Base-by-base conservation (phyloP, 2,113 vertebrate species). In the Heterotis niloticus region DNA sequence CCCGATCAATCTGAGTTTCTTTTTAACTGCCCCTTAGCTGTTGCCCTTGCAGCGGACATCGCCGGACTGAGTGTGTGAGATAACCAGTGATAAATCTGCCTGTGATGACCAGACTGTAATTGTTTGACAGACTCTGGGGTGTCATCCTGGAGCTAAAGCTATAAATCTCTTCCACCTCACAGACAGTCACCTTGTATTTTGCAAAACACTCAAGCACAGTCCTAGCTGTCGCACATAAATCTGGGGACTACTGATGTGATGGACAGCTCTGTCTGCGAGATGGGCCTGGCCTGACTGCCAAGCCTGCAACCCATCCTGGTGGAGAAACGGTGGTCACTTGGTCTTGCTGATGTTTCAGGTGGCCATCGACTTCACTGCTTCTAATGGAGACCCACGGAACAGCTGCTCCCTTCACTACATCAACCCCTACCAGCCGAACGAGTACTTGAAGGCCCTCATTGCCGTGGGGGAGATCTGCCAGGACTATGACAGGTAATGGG, bases 321-420 rank as follows among this genome's bases (percentile, higher is more conserved):
- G 23, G 64, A 14, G n/a, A 26, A 77, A 56, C 10, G 44, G n/a
- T 17, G 51, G 71, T 23, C 54, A 74, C 34, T 23, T 54, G 69
- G 12, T 60, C 65, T 13, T 44, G 24, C 20, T 60, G 29, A 24
- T 64, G 24, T 59, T 0, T 26, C 85, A 99, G 97, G 96, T 98
- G 82, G 96, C 96, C 81, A 95, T 99, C 13, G 96, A 99, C 90
- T 98, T 99, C 92, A 98, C 95, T 0, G 96, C 96, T 1, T 99
- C 97, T 81, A 98, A 96, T 0, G 96, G 96, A 60, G 96, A 98
- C 88, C 96, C 96, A 5, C 92, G 93, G 2, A 99, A 98, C 93
- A 97, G 96, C 91, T 98, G 95, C 87, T 99, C 97, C 9, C 91
- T 98, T 76, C 96, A 98, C 84, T 96, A 97, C 90, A 96, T 96